Base-by-base conservation (phyloP, 1,140 invertebrate genomes). In the Saccostrea cuccullata region DNA sequence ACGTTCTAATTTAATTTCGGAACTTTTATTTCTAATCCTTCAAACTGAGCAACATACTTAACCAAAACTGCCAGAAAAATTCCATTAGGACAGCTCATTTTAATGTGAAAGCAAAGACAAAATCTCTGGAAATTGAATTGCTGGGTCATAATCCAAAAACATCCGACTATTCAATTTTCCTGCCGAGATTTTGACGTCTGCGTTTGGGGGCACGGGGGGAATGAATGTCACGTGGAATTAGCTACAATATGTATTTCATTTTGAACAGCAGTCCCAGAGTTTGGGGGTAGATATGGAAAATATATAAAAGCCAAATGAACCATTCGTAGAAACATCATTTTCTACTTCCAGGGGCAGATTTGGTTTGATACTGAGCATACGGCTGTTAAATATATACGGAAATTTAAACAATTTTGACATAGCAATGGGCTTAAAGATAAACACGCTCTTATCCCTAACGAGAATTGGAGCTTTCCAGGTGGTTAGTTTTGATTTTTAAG, bases 391-490 rank as follows among this genome's bases (percentile, higher is more conserved):
- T 30, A 30, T 77, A 77, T 77, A 77, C 70, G 13, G 26, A 36
- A 77, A 77, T 30, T 77, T 77, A 77, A 77, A 77, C 70, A 77
- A 77, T 77, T 77, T 77, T 30, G 70, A 77, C 70, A 77, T 30
- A 36, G 70, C 30, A 77, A 36, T 77, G 26, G 26, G 26, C 70
- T 36, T 5, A 15, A 36, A 77, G 70, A 77, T 77, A 77, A 77
- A 77, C 70, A 77, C 4, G 8, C 30, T 77, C 70, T 36, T 77
- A 77, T 36, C 15, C 23, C 26, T 36, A 77, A 77, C 70, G 26
- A 36, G 30, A 77, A 8, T 30, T 11, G 9, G 8, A 77, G 26
- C 23, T 30, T 36, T 36, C 70, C 11, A 77, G 26, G 70, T 77
- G n/a, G 26, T 26, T 36, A 36, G 70, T 15, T 30, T 17, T 26